Evolutionary conservation across 2,797 vertebrate genomes (phyloP).

Genomic region (Lagorchestes hirsutus): DNA sequence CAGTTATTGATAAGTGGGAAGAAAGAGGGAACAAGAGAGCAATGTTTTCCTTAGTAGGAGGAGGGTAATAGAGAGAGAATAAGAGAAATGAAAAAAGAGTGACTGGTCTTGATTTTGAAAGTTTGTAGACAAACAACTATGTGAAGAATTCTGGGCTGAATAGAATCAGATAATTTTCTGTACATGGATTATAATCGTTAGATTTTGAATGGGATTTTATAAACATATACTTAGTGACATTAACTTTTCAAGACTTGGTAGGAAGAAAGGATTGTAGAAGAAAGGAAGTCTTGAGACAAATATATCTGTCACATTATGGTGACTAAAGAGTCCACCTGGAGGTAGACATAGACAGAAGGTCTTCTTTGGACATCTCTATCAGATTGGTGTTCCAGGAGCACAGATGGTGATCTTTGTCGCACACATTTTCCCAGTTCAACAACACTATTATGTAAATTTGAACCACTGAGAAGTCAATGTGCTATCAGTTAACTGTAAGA

Average conservation of each 20-base stretch:
- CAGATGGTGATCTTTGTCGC: neutral
- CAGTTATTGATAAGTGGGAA: neutral
- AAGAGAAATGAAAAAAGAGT: neutral
- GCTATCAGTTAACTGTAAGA: neutral
- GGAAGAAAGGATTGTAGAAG: neutral
- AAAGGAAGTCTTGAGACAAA: neutral
- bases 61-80: neutral
- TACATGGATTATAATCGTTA: neutral
- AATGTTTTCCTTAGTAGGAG: neutral
- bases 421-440: neutral
- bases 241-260: neutral
- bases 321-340: neutral
- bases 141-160: neutral
- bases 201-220: neutral
- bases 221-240: neutral
- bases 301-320: neutral
- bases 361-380: slow-evolving; percentile 2
- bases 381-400: neutral
- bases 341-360: neutral
- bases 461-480: neutral
- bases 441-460: neutral
- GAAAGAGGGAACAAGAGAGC: fast-evolving
- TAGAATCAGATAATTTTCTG: neutral
- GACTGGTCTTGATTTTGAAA: neutral
- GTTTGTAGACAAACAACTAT: neutral